Evolutionary conservation across 2,113 vertebrate genomes (phyloP).

Genomic region (Embiotoca jacksoni): DNA sequence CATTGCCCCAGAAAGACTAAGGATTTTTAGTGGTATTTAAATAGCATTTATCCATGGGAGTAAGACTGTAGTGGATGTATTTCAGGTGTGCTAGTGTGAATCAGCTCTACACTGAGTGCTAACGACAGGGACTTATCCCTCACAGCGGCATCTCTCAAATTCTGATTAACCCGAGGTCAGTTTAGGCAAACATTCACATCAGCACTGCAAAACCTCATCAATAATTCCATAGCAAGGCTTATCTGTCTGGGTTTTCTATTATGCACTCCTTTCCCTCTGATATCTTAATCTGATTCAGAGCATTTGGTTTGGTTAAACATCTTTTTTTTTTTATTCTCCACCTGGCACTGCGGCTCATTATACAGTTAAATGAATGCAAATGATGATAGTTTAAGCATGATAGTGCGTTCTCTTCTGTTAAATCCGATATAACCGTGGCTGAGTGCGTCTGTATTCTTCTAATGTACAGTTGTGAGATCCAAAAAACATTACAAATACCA

Average conservation of each 20-base stretch:
- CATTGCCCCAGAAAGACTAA: slow-evolving; percentile 32
- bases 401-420: not conserved
- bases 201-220: slow-evolving; percentile 63
- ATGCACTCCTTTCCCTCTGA: slow-evolving; percentile 45
- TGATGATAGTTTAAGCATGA: slow-evolving; percentile 17
- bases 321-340: slow-evolving; percentile 36
- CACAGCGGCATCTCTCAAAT: slow-evolving; percentile 49
- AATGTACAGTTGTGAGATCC: not conserved
- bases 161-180: slow-evolving; percentile 76
- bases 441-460: not conserved
- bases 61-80: slow-evolving; percentile 29
- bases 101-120: slow-evolving; percentile 39
- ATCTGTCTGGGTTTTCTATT: slow-evolving; percentile 69
- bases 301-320: slow-evolving; percentile 62
- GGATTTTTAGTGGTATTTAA: slow-evolving; percentile 48
- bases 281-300: slow-evolving; percentile 69
- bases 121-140: slow-evolving; percentile 37
- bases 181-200: slow-evolving; percentile 67
- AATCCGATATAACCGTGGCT: not conserved
- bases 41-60: slow-evolving; percentile 30
- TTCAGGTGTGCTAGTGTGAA: slow-evolving; percentile 47
- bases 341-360: slow-evolving; percentile 52
- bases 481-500: slow-evolving; percentile 17
- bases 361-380: slow-evolving; percentile 67
- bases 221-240: slow-evolving; percentile 65